Evolutionary conservation across 2,888 invertebrate genomes (phyloP).

Genomic region (Tinea trinotella): DNA sequence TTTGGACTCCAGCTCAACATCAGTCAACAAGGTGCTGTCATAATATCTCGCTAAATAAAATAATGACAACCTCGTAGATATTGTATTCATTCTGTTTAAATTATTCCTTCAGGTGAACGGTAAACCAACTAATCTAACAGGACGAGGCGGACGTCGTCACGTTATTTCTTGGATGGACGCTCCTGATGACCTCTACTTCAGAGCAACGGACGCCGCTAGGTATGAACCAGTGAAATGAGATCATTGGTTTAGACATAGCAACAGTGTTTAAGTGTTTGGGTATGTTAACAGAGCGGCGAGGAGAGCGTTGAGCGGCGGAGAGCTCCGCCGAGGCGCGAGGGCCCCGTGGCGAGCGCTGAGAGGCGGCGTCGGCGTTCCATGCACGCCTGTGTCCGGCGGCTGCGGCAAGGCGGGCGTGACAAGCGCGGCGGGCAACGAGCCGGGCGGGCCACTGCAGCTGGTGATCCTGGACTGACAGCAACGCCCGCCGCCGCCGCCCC

Average conservation of each 20-base stretch:
- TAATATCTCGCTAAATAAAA: too few species aligned
- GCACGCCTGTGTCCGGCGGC: conserved; percentile 24
- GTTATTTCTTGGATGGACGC: conserved; percentile 99
- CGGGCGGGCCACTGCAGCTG: conserved; percentile 69
- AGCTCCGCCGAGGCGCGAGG: conserved; percentile 79
- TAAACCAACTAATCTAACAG: conserved; percentile 85
- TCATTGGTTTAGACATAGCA: too few species aligned
- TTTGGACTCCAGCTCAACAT: too few species aligned
- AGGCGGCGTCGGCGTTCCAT: conserved; percentile 22
- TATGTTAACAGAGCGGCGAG: conserved; percentile 9
- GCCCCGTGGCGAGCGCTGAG: conserved; percentile 82
- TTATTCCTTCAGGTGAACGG: conserved; percentile 84
- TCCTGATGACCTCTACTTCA: conserved; percentile 96
- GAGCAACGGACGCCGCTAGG: conserved; percentile 93
- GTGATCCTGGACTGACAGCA: conserved; percentile 82
- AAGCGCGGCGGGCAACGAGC: conserved; percentile 25
- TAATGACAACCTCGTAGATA: too few species aligned
- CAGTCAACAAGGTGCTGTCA: too few species aligned
- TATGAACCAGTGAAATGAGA: conserved; percentile 72
- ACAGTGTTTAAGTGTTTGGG: neutral
- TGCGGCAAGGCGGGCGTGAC: conserved; percentile 25
- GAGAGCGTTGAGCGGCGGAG: conserved; percentile 43
- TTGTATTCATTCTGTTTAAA: too few species aligned
- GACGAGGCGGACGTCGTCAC: conserved; percentile 88
- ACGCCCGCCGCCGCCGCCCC: conserved; percentile 33